phyloP scores from a whole-genome alignment of 2,888 invertebrate genomes.

The Suillia variegata region DNA sequence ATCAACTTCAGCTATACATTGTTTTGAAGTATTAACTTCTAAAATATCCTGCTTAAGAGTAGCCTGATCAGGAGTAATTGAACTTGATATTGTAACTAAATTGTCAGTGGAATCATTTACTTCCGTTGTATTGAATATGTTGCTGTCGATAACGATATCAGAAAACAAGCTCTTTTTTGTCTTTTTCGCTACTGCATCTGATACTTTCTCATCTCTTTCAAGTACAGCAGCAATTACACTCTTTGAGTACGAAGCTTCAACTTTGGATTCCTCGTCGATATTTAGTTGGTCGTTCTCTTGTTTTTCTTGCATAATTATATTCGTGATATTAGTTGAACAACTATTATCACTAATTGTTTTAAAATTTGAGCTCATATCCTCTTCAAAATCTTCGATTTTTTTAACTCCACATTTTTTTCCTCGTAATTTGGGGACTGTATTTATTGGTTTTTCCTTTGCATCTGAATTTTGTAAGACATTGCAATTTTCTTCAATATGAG shows the following conservation, averaged over 20 bases:
- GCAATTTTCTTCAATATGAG: neutral
- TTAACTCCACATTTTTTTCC: constrained; percentile 49
- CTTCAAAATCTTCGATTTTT: constrained; percentile 14
- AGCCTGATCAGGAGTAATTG: neutral
- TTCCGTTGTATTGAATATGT: neutral
- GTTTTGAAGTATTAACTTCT: neutral
- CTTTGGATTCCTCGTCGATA: neutral
- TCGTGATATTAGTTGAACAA: neutral
- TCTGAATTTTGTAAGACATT: neutral
- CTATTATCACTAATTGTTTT: too few species aligned
- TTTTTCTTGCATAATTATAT: neutral
- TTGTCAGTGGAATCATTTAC: neutral
- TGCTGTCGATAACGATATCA: constrained; percentile 28
- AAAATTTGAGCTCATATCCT: too few species aligned
- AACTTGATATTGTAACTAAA: neutral
- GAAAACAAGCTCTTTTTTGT: constrained; percentile 58
- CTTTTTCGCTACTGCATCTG: constrained; percentile 57
- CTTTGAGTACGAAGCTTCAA: neutral
- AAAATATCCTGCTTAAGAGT: neutral
- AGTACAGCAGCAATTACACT: constrained; percentile 14
- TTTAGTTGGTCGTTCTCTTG: neutral
- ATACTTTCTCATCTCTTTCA: constrained; percentile 49
- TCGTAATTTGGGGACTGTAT: constrained; percentile 56
- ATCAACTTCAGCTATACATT: neutral
- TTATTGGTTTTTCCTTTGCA: constrained; percentile 48